These are phyloP conservation scores for Phaedon cochleariae DNA, from an alignment of 2,888 invertebrate genomes.

Conservation along the genomic window DNA sequence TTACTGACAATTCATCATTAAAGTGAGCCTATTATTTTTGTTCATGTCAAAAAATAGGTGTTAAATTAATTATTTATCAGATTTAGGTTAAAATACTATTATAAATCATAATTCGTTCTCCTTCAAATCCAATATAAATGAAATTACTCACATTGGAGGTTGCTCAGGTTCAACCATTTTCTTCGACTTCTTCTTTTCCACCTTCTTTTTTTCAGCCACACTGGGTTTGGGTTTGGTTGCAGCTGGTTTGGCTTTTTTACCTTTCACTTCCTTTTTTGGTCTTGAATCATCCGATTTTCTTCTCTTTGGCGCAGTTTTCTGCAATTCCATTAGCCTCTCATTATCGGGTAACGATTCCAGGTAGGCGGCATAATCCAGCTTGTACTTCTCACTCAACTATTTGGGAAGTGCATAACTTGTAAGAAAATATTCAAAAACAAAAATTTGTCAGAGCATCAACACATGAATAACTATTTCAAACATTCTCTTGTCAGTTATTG, in stretches of 20 bases:
- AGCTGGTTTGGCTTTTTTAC: conserved; percentile 26
- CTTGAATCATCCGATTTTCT: conserved; percentile 31
- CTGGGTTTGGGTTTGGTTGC: conserved; percentile 24
- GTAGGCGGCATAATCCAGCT: conserved; percentile 63
- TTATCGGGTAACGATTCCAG: conserved; percentile 63
- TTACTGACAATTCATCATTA: no score
- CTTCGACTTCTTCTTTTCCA: conserved; percentile 20
- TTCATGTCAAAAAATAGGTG: no score
- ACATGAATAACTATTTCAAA: no score
- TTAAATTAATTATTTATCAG: no score
- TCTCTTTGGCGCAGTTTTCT: conserved; percentile 54
- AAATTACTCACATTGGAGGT: conserved; percentile 60
- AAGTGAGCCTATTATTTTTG: no score
- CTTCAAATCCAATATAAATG: no score
- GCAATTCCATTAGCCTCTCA: conserved; percentile 60
- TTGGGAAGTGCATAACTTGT: conserved; percentile 23
- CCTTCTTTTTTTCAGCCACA: conserved; percentile 24
- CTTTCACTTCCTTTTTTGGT: conserved; percentile 28
- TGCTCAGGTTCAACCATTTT: conserved; percentile 59
- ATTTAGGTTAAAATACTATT: no score
- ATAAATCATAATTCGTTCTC: no score
- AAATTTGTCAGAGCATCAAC: no score
- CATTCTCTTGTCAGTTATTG: no score
- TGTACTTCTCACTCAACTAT: conserved; percentile 62
- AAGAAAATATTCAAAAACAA: neutral